A percentile compares a stretch with the other conserved stretches of the same genome.
Conservation (phyloP, 23 tunicate species). For the Trididemnum nubilum region DNA sequence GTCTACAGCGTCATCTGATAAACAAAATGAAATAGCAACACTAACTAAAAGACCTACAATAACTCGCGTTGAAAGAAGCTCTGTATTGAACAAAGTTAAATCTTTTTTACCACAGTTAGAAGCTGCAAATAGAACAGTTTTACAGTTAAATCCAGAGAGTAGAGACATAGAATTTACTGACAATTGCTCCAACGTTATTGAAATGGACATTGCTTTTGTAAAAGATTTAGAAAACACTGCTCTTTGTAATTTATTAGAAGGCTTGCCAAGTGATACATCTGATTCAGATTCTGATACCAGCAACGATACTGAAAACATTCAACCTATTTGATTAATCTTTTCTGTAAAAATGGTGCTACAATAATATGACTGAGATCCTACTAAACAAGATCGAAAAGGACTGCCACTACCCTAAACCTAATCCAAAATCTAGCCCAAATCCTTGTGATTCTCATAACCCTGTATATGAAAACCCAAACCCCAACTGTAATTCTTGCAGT, state of each 20-base stretch:
- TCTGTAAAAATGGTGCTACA: too few species aligned
- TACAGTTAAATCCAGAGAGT: constrained; percentile 15
- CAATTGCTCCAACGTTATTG: constrained; percentile 47
- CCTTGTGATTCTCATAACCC: too few species aligned
- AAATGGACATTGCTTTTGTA: constrained; percentile 67
- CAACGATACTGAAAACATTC: not conserved
- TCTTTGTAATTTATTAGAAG: constrained; percentile 23
- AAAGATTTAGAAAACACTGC: constrained; percentile 42
- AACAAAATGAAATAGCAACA: not conserved
- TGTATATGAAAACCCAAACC: too few species aligned
- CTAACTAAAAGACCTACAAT: not conserved
- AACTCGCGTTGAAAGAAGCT: not conserved
- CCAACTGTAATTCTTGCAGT: too few species aligned
- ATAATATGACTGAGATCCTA: too few species aligned
- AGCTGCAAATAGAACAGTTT: constrained; percentile 40
- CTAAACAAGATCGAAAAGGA: too few species aligned
- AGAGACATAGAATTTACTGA: constrained; percentile 56
- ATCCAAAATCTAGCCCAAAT: too few species aligned
- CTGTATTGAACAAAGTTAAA: constrained; percentile 44
- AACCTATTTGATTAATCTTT: not conserved
- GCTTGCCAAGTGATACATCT: constrained; percentile 34
- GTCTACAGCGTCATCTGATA: not conserved
- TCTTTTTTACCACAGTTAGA: constrained; percentile 52
- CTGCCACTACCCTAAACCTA: too few species aligned
- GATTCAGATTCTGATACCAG: constrained; percentile 3